These are phyloP conservation scores for Drosophila eugracilis DNA, from an alignment of 1,140 invertebrate species.

Conservation along the genomic window DNA sequence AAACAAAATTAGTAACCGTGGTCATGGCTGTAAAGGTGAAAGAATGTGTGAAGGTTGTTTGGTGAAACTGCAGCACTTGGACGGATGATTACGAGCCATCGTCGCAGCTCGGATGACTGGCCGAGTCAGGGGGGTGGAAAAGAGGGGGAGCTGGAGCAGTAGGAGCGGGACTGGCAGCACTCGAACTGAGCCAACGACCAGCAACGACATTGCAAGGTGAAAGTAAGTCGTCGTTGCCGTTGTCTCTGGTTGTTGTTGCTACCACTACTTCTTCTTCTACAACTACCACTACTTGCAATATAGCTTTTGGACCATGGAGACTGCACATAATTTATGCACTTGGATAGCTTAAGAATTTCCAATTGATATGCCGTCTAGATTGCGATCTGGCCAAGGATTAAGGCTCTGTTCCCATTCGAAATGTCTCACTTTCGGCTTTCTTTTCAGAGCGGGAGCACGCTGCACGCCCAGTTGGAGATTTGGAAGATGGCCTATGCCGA, in stretches of 20 bases:
- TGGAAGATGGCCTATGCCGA: conserved; percentile 90
- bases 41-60: conserved; percentile 85
- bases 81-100: conserved; percentile 69
- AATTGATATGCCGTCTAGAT: conserved; percentile 75
- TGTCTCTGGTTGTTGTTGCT: conserved; percentile 33
- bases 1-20: conserved; percentile 81
- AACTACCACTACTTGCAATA: not conserved
- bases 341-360: conserved; percentile 69
- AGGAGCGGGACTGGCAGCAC: conserved; percentile 32
- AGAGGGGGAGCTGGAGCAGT: not conserved
- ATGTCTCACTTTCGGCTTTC: conserved; percentile 67
- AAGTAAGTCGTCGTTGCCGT: conserved; percentile 74
- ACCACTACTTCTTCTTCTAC: not conserved
- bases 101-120: conserved; percentile 56
- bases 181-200: conserved; percentile 84
- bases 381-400: conserved; percentile 74
- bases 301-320: conserved; percentile 16
- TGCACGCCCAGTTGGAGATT: conserved; percentile 95
- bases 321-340: conserved; percentile 72
- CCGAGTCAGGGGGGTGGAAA: not conserved
- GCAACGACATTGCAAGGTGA: conserved; percentile 85
- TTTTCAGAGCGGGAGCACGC: conserved; percentile 91
- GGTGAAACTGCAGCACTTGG: conserved; percentile 79
- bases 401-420: conserved; percentile 64
- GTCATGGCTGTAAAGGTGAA: conserved; percentile 85